phyloP scores from a whole-genome alignment of 2,113 vertebrate genomes.

The Xenopus laevis region DNA sequence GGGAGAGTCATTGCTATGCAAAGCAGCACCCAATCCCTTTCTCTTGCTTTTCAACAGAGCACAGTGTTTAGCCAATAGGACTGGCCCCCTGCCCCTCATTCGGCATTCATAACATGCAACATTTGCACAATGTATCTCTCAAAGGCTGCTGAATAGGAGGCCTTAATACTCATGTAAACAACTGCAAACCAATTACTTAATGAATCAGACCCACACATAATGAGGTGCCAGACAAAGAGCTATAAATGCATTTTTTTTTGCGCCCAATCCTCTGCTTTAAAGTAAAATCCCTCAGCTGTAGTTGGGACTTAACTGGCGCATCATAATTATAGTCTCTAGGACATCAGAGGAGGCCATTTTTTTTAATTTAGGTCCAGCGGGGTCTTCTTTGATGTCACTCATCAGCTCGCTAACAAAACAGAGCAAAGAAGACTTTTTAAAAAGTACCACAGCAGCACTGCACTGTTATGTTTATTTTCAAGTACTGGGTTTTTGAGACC shows the following conservation, averaged over 20 bases:
- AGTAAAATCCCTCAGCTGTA: constrained; percentile 99
- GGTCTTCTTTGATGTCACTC: constrained; percentile 81
- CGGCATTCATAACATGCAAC: constrained; percentile 99
- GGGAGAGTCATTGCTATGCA: constrained; percentile 99
- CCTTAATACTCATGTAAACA: constrained; percentile 99
- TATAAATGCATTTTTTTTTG: constrained; percentile 99
- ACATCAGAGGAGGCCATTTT: constrained; percentile 93
- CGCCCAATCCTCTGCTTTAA: constrained; percentile 96
- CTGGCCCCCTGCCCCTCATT: constrained; percentile 93
- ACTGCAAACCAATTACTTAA: constrained; percentile 99
- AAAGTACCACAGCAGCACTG: constrained; percentile 67
- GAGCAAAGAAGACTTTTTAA: constrained; percentile 81
- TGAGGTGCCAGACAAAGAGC: constrained; percentile 98
- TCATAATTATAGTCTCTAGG: constrained; percentile 96
- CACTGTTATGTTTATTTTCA: constrained; percentile 79
- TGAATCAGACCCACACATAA: constrained; percentile 99
- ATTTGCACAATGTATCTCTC: constrained; percentile 99
- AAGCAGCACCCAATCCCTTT: constrained; percentile 97
- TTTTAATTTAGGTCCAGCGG: constrained; percentile 76
- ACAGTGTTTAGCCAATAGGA: constrained; percentile 98
- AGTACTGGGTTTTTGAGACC: constrained; percentile 84
- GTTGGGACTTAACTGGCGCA: constrained; percentile 95
- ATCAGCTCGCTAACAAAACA: constrained; percentile 98
- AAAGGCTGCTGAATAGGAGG: constrained; percentile 99
- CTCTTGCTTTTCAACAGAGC: constrained; percentile 95